Evolutionary conservation across 35 echinoderm and acorn worm species (phyloP), one percentile per base, ranked within the genome.

Genomic region (Stichopus chloronotus): DNA sequence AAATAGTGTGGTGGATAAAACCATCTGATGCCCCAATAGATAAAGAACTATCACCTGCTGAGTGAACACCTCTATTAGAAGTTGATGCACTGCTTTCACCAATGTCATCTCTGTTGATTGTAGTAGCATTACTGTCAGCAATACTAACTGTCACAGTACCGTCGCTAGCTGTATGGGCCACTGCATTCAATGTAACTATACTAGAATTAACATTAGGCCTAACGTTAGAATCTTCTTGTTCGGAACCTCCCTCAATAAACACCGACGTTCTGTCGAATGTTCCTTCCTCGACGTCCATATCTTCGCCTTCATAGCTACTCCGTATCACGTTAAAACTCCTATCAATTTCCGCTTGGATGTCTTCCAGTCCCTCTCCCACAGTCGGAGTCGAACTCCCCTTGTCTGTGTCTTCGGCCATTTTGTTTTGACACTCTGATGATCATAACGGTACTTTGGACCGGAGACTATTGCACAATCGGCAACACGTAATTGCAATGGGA

Each of bases 1-100:
- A 96, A 24, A 96, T 96, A 68, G 97, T 96, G 43, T 99, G 94
- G 22, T 96, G 97, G 12, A 99, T 99, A 91, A 92, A 96, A 20
- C 94, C 97, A 93, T 94, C 95, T 24, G 81, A 88, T 2, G 59
- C 63, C 74, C 24, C 54, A 89, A 89, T 60, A 52, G 43, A 60
- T 25, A 88, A 71, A 30, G 87, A 8, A 57, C 19, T 23, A 43
- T 43, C 30, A 55, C 86, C 86, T 24, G 14, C 30, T n/a, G 72
- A 25, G 30, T 78, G 43, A 17, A 43, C 57, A 55, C 57, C 54
- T 59, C 23, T 58, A n/a, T 43, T 25, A 92, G 78, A 84, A 11
- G 63, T 57, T 17, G 79, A 20, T 52, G 59, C 22, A 84, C n/a
- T 55, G 5, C 14, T 54, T 52, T 23, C 52, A 53, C 13, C 22